Evolutionary conservation across 1,140 invertebrate genomes (phyloP).

Genomic region (Drosophila sturtevanti): DNA sequence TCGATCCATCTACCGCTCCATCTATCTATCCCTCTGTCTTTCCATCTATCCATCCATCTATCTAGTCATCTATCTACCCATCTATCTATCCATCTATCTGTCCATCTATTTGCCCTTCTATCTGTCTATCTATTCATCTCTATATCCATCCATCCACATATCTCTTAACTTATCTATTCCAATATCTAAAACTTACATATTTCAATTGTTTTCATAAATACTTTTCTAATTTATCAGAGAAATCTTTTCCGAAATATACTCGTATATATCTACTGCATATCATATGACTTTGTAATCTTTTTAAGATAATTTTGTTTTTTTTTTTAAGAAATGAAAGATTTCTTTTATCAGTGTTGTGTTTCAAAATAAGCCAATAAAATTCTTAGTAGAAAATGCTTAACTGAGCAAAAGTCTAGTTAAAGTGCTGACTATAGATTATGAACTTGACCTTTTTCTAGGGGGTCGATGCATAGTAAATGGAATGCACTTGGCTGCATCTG

Average conservation of each 20-base stretch:
- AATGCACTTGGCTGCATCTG: slow-evolving; percentile 10
- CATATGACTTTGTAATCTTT: too few species aligned
- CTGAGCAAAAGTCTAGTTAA: not conserved
- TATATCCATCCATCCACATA: not conserved
- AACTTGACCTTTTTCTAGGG: slow-evolving; percentile 10
- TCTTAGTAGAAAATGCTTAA: slow-evolving; percentile 9
- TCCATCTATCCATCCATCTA: not conserved
- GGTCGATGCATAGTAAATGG: slow-evolving; percentile 11
- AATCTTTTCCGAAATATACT: too few species aligned
- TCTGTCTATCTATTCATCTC: not conserved
- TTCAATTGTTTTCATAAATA: too few species aligned
- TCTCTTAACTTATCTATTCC: too few species aligned
- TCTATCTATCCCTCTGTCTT: not conserved
- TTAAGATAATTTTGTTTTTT: not conserved
- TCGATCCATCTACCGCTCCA: too few species aligned
- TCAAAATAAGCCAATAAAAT: not conserved
- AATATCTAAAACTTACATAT: too few species aligned
- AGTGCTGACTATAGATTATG: slow-evolving; percentile 14
- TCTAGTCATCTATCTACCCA: not conserved
- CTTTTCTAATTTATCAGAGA: too few species aligned
- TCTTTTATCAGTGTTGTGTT: not conserved
- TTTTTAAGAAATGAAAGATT: not conserved
- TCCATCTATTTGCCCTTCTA: not conserved
- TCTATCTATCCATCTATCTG: not conserved
- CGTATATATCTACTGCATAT: too few species aligned